Evolutionary conservation across 2,888 invertebrate species (phyloP).

Genomic region (Plagodis dolabraria): DNA sequence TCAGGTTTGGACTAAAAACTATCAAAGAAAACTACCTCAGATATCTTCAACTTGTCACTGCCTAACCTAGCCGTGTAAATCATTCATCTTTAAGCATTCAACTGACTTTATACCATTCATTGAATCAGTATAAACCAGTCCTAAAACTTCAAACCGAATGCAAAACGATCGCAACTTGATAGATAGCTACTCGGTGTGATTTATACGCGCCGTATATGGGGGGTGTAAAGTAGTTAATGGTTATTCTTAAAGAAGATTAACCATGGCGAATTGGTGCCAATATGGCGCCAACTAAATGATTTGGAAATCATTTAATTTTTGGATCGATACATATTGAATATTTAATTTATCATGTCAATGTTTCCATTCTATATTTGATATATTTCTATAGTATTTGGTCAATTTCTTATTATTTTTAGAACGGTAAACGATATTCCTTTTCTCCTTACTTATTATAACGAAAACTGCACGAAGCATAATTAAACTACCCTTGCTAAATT

Average conservation of each 20-base stretch:
- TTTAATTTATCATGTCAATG: neutral
- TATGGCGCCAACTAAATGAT: constrained; percentile 21
- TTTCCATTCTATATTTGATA: neutral
- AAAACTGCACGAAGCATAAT: no score
- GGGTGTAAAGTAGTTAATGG: constrained; percentile 54
- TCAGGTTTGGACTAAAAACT: no score
- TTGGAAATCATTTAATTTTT: constrained; percentile 14
- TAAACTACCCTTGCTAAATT: no score
- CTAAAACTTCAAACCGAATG: constrained; percentile 45
- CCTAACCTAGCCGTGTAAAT: no score
- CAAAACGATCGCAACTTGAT: constrained; percentile 77
- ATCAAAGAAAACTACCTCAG: no score
- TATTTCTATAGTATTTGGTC: neutral
- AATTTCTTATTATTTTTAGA: neutral
- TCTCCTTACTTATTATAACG: no score
- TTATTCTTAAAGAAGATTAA: constrained; percentile 32
- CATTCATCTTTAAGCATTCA: no score
- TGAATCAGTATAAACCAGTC: constrained; percentile 4
- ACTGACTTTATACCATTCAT: no score
- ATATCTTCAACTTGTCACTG: no score
- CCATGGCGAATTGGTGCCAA: constrained; percentile 25
- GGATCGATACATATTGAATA: constrained; percentile 11
- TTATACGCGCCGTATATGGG: constrained; percentile 64
- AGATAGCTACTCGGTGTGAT: constrained; percentile 73
- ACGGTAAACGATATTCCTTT: no score